Conservation (phyloP, 2,888 invertebrate species). For the Hetaerina titia region DNA sequence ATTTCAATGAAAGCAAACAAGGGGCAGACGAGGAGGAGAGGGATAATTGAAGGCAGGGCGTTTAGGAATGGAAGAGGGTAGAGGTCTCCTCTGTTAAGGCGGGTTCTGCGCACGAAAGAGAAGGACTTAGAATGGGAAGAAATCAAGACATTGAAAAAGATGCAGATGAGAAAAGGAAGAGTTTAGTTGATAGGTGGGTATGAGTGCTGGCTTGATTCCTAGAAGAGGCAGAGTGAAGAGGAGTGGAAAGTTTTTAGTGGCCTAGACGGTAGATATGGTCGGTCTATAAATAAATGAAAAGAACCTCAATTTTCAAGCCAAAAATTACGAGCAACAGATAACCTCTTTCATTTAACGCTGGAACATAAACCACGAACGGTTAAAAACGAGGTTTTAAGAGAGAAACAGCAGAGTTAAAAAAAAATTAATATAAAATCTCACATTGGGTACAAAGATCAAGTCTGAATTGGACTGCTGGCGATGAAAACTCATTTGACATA, state of each 20-base stretch:
- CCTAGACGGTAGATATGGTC: not conserved
- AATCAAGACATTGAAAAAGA: slow-evolving; percentile 43
- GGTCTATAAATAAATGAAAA: not conserved
- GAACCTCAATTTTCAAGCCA: not conserved
- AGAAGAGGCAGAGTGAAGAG: not conserved
- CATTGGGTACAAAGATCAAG: not conserved
- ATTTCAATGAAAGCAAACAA: slow-evolving; percentile 47
- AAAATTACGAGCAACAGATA: not conserved
- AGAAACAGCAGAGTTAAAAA: not conserved
- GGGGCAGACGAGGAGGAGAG: not conserved
- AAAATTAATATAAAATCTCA: not conserved
- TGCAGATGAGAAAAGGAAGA: slow-evolving; percentile 26
- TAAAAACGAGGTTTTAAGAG: not conserved
- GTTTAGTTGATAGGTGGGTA: not conserved
- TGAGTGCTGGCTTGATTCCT: not conserved
- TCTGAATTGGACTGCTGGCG: not conserved
- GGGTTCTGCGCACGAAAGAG: not conserved
- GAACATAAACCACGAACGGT: not conserved
- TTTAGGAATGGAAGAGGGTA: not conserved
- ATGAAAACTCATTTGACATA: not conserved
- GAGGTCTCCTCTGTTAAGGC: not conserved
- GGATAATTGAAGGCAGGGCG: slow-evolving; percentile 46
- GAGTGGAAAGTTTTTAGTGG: not conserved
- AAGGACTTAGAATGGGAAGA: not conserved
- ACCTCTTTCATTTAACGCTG: not conserved